Conservation (phyloP, 2,113 vertebrate species). For the Collichthys lucidus region DNA sequence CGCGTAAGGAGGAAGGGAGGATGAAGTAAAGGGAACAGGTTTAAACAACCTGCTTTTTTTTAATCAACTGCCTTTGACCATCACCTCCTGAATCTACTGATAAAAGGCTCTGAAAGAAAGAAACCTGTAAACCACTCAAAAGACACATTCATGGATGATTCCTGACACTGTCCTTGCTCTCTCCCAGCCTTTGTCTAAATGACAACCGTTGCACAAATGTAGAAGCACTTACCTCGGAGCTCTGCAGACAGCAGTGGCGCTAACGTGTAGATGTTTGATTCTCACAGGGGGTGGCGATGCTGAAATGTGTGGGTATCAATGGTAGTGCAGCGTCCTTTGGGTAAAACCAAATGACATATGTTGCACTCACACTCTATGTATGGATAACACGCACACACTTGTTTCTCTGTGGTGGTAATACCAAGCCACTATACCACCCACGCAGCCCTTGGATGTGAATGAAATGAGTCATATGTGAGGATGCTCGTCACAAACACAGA, state of each 20-base stretch:
- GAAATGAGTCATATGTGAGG: conserved; percentile 65
- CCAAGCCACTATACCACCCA: conserved; percentile 58
- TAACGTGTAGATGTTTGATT: background rate
- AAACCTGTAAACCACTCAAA: conserved; percentile 9
- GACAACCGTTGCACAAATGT: conserved; percentile 17
- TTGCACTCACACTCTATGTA: conserved; percentile 50
- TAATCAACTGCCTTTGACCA: background rate
- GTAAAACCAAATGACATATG: conserved; percentile 56
- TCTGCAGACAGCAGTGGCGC: background rate
- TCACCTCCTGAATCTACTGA: conserved; percentile 4
- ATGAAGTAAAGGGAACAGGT: background rate
- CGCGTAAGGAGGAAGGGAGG: background rate
- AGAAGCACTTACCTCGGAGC: conserved; percentile 20
- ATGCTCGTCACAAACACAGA: conserved; percentile 38
- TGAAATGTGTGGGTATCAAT: conserved; percentile 15
- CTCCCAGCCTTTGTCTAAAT: conserved; percentile 18
- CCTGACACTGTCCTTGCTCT: conserved; percentile 28
- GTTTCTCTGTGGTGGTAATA: conserved; percentile 53
- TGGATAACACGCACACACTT: conserved; percentile 49
- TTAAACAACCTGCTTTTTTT: conserved; percentile 7
- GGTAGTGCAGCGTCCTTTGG: conserved; percentile 17
- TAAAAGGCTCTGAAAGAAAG: conserved; percentile 4
- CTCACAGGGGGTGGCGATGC: background rate
- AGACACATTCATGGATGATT: conserved; percentile 10
- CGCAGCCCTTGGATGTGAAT: conserved; percentile 61